A percentile compares a stretch with the other conserved stretches of the same genome.
Evolutionary conservation across 1,140 invertebrate genomes (phyloP).

Genomic region (Tetragnatha versicolor): DNA sequence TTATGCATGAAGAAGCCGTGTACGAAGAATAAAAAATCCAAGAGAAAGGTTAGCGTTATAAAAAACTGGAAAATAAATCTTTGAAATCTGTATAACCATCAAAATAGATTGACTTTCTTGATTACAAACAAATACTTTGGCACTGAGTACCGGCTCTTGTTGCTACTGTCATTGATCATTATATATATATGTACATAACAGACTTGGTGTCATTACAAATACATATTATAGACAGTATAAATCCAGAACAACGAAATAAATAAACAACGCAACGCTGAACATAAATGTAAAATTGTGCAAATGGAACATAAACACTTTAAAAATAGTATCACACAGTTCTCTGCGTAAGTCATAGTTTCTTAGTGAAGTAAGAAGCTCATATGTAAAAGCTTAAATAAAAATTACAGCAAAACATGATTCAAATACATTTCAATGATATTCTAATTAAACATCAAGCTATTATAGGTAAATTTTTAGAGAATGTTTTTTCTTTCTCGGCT

Average conservation of each 20-base stretch:
- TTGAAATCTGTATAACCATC: slow-evolving; percentile 7
- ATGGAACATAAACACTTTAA: no score
- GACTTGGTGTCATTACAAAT: slow-evolving; percentile 13
- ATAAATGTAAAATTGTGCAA: not conserved
- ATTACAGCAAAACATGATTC: not conserved
- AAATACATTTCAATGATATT: not conserved
- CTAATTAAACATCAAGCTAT: no score
- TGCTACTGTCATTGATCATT: slow-evolving; percentile 16
- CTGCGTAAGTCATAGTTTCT: no score
- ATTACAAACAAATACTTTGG: slow-evolving; percentile 32
- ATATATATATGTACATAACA: slow-evolving; percentile 39
- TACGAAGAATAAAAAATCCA: no score
- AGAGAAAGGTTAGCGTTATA: no score
- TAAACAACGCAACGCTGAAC: not conserved
- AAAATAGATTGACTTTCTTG: slow-evolving; percentile 21
- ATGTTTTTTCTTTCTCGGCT: no score
- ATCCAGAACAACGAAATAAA: not conserved
- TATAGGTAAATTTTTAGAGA: no score
- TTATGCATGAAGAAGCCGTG: no score
- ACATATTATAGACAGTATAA: not conserved
- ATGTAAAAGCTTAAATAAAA: no score
- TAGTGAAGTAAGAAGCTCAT: no score
- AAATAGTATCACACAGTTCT: no score
- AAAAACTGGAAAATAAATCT: no score
- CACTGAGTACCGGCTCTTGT: slow-evolving; percentile 16